These are phyloP conservation scores for Sphaerophoria taeniata DNA, from an alignment of 2,888 invertebrate species.

Conservation along the genomic window DNA sequence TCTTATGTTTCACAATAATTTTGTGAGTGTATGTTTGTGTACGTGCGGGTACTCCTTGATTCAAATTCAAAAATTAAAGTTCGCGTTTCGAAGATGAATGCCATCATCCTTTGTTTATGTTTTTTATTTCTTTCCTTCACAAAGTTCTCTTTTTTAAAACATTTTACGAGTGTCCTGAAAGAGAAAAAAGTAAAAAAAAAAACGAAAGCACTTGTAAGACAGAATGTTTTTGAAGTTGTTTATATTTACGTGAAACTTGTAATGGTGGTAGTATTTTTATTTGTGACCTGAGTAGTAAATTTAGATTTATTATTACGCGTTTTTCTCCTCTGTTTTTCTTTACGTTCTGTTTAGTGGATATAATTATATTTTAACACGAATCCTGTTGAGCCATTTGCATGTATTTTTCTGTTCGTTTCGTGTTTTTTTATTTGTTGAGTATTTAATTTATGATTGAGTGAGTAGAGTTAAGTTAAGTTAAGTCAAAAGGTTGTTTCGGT, in stretches of 20 bases:
- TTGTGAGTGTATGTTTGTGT: neutral
- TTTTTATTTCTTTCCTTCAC: constrained; percentile 16
- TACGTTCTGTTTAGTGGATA: constrained; percentile 22
- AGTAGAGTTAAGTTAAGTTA: constrained; percentile 31
- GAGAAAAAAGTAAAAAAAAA: neutral
- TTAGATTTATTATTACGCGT: constrained; percentile 53
- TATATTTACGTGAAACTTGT: constrained; percentile 7
- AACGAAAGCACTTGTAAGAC: constrained; percentile 53
- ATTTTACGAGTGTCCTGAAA: constrained; percentile 48
- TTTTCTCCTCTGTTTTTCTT: neutral
- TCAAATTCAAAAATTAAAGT: constrained; percentile 38
- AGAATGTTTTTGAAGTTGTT: constrained; percentile 38
- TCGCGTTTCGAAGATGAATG: constrained; percentile 60
- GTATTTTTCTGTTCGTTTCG: neutral
- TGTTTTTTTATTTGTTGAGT: constrained; percentile 41
- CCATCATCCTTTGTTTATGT: constrained; percentile 15
- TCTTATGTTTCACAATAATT: neutral
- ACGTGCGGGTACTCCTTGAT: constrained; percentile 40
- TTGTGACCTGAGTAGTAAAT: constrained; percentile 66
- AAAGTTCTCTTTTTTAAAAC: constrained; percentile 9
- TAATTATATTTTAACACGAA: constrained; percentile 69
- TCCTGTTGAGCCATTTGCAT: constrained; percentile 64
- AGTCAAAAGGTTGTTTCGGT: neutral
- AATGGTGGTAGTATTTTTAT: constrained; percentile 36
- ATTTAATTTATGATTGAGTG: constrained; percentile 48